Evolutionary conservation across 2,888 invertebrate species (phyloP).

Genomic region (Drosophila multiciliata): DNA sequence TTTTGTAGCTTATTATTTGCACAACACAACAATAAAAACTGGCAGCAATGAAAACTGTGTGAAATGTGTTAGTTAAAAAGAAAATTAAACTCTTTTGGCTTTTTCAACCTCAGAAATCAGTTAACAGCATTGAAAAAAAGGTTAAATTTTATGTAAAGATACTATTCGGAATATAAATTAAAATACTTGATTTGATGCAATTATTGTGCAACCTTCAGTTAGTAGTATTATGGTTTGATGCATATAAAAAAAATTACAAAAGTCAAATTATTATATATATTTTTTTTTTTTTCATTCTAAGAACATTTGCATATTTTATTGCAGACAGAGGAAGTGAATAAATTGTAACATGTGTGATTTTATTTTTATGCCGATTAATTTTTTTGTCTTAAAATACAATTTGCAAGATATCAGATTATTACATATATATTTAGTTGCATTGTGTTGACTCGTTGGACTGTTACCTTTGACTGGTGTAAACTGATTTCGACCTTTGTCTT

Average conservation of each 20-base stretch:
- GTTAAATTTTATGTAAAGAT: background rate
- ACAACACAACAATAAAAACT: constrained; percentile 3
- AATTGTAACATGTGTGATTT: background rate
- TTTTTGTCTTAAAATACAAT: background rate
- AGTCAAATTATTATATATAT: background rate
- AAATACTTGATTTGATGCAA: constrained; percentile 1
- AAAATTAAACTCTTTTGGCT: constrained; percentile 43
- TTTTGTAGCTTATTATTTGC: background rate
- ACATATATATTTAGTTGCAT: background rate
- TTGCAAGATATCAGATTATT: background rate
- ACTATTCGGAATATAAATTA: constrained; percentile 3
- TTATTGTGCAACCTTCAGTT: background rate
- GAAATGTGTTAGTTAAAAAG: constrained; percentile 11
- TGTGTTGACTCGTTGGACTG: constrained; percentile 1
- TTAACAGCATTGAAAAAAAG: constrained; percentile 17
- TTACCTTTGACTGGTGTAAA: constrained; percentile 23
- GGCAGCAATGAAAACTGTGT: constrained; percentile 18
- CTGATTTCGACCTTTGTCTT: constrained; percentile 37
- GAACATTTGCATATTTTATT: background rate
- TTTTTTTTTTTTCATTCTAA: background rate
- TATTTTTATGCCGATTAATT: background rate
- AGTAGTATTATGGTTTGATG: constrained; percentile 11
- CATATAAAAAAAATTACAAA: background rate
- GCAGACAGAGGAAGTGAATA: background rate
- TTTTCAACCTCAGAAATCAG: constrained; percentile 37